Percentiles rank a stretch among this genome's conserved stretches.
These are phyloP conservation scores for Amiota minor DNA, from an alignment of 2,888 invertebrate genomes.

Conservation along the genomic window DNA sequence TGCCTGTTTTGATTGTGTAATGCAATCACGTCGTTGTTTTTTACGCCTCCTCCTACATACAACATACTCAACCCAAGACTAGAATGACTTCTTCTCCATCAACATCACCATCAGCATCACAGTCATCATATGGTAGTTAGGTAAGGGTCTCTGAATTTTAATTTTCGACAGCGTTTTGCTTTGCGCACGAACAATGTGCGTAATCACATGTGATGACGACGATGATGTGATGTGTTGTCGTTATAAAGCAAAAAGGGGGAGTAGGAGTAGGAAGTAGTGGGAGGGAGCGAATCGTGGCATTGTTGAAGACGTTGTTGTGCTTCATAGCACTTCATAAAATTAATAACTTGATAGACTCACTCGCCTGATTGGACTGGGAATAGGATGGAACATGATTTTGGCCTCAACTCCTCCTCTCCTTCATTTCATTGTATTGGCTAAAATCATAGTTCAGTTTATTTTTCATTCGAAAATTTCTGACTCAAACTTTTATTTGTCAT, in stretches of 20 bases:
- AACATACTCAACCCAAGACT: conserved; percentile 1
- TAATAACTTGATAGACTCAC: conserved; percentile 14
- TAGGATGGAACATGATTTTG: neutral
- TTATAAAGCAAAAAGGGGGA: neutral
- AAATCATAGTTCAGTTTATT: neutral
- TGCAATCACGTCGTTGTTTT: conserved; percentile 69
- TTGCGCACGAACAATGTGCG: conserved; percentile 69
- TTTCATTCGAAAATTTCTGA: too few relatives aligned
- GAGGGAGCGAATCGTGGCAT: neutral
- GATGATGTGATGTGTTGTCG: conserved; percentile 45
- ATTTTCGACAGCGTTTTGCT: conserved; percentile 64
- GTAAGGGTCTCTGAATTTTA: conserved; percentile 68
- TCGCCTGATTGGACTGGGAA: conserved; percentile 14
- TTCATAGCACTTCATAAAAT: conserved; percentile 66
- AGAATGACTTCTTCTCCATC: conserved; percentile 9
- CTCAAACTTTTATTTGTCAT: too few relatives aligned
- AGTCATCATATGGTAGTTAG: conserved; percentile 41
- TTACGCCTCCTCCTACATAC: conserved; percentile 28
- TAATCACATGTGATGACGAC: conserved; percentile 68
- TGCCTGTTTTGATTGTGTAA: conserved; percentile 68
- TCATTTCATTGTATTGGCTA: neutral
- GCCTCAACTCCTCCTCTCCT: neutral
- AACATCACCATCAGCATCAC: too few relatives aligned
- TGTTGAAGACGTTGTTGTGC: conserved; percentile 56
- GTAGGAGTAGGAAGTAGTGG: conserved; percentile 6